These are phyloP conservation scores for Rhea pennata DNA, from an alignment of 2,113 vertebrate genomes.

Conservation along the genomic window DNA sequence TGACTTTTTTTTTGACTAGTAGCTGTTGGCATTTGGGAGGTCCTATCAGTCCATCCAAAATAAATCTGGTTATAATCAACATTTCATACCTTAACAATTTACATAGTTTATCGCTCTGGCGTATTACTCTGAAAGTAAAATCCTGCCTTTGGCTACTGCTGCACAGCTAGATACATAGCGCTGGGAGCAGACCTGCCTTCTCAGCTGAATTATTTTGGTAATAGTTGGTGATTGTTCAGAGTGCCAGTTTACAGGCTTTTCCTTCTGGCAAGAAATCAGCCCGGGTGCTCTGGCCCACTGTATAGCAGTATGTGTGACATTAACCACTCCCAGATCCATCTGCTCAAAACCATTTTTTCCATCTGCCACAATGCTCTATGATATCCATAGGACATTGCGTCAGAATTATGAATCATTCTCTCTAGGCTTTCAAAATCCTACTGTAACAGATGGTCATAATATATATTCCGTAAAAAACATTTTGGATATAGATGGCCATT, in stretches of 20 bases:
- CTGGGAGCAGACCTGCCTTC: background rate
- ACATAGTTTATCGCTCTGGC: background rate
- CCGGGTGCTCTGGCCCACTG: background rate
- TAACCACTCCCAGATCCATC: conserved; percentile 4
- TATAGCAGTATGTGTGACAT: background rate
- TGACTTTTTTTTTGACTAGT: background rate
- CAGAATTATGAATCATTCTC: conserved; percentile 16
- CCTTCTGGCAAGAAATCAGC: background rate
- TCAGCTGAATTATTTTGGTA: background rate
- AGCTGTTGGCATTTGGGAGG: background rate
- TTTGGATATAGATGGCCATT: background rate
- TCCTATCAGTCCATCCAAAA: background rate
- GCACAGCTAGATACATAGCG: background rate
- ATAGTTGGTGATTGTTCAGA: background rate
- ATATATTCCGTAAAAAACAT: conserved; percentile 1
- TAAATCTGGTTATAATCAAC: background rate
- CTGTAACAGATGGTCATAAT: conserved; percentile 12
- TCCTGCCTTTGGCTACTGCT: background rate
- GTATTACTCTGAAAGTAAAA: background rate
- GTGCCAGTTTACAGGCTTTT: background rate
- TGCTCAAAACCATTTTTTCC: background rate
- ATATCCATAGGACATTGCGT: background rate
- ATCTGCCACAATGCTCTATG: background rate
- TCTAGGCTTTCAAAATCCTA: background rate
- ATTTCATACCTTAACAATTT: background rate